Conservation (phyloP, 2,113 vertebrate genomes). For the Nothoprocta perdicaria region DNA sequence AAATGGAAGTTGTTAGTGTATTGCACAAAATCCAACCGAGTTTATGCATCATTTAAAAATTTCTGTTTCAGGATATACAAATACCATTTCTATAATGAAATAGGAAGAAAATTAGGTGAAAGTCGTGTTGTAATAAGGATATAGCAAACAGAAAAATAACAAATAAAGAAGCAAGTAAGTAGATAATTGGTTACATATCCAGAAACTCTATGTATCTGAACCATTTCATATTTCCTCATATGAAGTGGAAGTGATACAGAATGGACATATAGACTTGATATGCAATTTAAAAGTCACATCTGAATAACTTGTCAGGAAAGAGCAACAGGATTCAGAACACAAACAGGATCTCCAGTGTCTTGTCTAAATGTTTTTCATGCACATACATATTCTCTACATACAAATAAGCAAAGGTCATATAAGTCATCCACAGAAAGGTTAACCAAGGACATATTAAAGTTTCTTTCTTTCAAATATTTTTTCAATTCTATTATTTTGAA, state of each 20-base stretch:
- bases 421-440: not conserved
- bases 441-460: not conserved
- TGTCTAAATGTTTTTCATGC: not conserved
- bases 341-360: not conserved
- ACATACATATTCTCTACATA: not conserved
- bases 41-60: constrained; percentile 1
- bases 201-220: not conserved
- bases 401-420: not conserved
- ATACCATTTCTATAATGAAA: not conserved
- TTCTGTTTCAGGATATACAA: not conserved
- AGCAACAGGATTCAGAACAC: not conserved
- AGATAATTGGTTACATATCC: not conserved
- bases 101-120: not conserved
- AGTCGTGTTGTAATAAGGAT: not conserved
- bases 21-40: constrained; percentile 1
- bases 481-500: not conserved
- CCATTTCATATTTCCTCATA: not conserved
- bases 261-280: not conserved
- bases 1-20: not conserved
- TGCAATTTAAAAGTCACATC: not conserved
- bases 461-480: not conserved
- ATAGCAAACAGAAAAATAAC: not conserved
- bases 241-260: not conserved
- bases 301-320: not conserved
- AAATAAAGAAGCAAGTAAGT: not conserved